Evolutionary conservation across 2,888 invertebrate genomes (phyloP), one percentile per base, ranked within the genome.

Genomic region (Scaptomyza flava): DNA sequence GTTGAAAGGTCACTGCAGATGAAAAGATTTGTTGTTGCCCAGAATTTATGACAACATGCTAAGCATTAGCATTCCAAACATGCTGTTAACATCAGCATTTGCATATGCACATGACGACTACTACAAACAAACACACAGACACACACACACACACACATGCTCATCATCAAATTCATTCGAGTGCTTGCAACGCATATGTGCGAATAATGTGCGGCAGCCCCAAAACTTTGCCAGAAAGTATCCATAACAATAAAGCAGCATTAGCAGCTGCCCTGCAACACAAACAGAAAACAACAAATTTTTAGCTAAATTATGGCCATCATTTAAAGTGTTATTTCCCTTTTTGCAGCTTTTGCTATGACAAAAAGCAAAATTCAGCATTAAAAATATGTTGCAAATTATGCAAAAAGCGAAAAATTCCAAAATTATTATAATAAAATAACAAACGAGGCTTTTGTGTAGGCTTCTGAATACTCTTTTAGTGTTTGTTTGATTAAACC

Each of bases 1-100:
- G 87, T 82, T 84, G 79, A 86, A 81, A 81, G 86, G 86, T 86
- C 86, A 86, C 78, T 72, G 84, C 81, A 83, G 79, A 81, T 79
- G 84, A 72, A 61, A 34, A 68, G 74, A 85, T 81, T 86, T 83
- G 83, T 77, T 69, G 54, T 2, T n/a, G 31, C 31, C 34, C 50
- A 60, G 66, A 56, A 77, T 77, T 77, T 77, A 77, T 77, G 77
- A 77, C 76, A 79, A 77, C 75, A 68, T 59, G 75, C 70, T 59
- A 36, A 74, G 77, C 72, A 74, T 76, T 74, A 74, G 74, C 77
- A 75, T 75, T 64, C 77, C 75, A 53, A 81, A 81, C 81, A 82
- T 83, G 78, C 81, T 86, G 86, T 83, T 86, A 86, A 83, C 83
- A 83, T 73, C 63, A 68, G 71, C 75, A 82, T 83, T 82, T 86